These are phyloP conservation scores for Manis javanica DNA, from an alignment of 2,797 vertebrate genomes.

Conservation along the genomic window DNA sequence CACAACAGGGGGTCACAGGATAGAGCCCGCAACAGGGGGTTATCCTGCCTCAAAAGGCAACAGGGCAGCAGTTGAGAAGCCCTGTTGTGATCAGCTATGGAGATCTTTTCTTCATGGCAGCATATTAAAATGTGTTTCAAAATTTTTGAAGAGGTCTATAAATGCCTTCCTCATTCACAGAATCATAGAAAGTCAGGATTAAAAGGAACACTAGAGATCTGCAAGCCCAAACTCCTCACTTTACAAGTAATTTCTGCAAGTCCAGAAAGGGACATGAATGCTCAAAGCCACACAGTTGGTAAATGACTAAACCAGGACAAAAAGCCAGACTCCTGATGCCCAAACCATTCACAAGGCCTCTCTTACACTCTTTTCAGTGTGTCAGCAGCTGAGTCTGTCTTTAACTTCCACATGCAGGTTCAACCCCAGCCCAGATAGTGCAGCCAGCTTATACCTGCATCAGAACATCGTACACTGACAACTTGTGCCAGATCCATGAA, in stretches of 20 bases:
- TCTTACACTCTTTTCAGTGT: background rate
- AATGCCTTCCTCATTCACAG: background rate
- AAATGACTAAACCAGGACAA: background rate
- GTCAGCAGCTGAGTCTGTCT: background rate
- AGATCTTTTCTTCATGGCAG: background rate
- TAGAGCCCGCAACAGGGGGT: background rate
- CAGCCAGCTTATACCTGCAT: background rate
- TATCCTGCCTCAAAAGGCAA: background rate
- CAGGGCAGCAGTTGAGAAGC: background rate
- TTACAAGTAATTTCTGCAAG: accelerated
- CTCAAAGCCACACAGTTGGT: background rate
- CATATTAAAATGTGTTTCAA: background rate
- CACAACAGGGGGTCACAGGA: background rate
- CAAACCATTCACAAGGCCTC: background rate
- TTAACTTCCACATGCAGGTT: no score
- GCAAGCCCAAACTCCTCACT: background rate
- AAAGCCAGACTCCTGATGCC: background rate
- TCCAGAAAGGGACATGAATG: background rate
- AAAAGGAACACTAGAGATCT: background rate
- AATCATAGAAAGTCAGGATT: background rate
- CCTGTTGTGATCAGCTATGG: background rate
- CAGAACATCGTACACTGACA: no score
- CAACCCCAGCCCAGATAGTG: background rate
- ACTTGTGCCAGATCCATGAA: background rate
- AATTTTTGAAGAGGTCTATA: background rate